Conservation (phyloP, 1,140 invertebrate genomes). For the honey bee (Apis mellifera) region DNA sequence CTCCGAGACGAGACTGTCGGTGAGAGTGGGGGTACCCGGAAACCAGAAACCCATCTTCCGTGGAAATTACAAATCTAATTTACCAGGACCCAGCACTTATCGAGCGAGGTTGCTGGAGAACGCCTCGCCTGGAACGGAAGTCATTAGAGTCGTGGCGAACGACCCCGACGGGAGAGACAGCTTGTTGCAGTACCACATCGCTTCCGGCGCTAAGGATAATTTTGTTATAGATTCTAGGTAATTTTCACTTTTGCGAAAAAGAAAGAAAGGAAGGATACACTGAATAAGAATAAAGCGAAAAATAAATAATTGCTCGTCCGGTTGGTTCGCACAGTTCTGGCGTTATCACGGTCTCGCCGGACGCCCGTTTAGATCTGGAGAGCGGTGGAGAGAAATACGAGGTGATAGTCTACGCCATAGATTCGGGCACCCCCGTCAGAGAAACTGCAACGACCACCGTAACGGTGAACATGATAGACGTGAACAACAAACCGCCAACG, state of each 20-base stretch:
- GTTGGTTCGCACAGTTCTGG: constrained; percentile 85
- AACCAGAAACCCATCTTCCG: constrained; percentile 90
- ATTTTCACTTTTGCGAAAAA: constrained; percentile 28
- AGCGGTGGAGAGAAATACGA: constrained; percentile 85
- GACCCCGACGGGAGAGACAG: constrained; percentile 89
- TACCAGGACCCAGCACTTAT: constrained; percentile 85
- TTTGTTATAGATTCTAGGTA: constrained; percentile 89
- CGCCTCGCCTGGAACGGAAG: constrained; percentile 85
- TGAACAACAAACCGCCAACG: constrained; percentile 91
- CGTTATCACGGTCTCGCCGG: constrained; percentile 87
- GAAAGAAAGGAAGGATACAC: too few species aligned
- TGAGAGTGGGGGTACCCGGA: constrained; percentile 88
- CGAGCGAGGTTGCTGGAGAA: constrained; percentile 88
- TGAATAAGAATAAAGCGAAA: too few species aligned
- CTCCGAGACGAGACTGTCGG: constrained; percentile 85
- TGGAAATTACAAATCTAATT: constrained; percentile 84
- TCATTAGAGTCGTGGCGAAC: constrained; percentile 86
- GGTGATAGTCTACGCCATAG: constrained; percentile 87
- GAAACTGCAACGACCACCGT: constrained; percentile 90
- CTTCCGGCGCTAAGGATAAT: constrained; percentile 89
- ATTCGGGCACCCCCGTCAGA: constrained; percentile 87
- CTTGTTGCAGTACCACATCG: constrained; percentile 87
- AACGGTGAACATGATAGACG: constrained; percentile 87
- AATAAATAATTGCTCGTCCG: too few species aligned
- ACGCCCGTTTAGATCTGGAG: constrained; percentile 88